phyloP scores from a whole-genome alignment of 2,113 vertebrate species.

The Cochlearius cochlearius region DNA sequence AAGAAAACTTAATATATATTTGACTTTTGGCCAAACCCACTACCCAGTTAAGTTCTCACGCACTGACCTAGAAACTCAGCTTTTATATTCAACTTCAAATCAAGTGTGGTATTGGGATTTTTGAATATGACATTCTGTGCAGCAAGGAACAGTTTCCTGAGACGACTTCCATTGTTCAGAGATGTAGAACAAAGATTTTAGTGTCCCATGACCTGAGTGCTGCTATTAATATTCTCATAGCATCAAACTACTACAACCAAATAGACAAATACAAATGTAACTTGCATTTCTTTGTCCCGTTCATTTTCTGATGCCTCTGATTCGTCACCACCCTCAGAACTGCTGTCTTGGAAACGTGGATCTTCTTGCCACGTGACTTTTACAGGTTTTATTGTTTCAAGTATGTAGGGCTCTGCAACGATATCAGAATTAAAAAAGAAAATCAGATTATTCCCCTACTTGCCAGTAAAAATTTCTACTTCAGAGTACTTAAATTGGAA shows the following conservation, averaged over 20 bases:
- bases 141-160: background rate
- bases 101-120: background rate
- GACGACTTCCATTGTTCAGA: background rate
- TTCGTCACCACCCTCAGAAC: slow-evolving; percentile 83
- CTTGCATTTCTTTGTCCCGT: slow-evolving; percentile 67
- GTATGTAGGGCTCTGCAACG: slow-evolving; percentile 75
- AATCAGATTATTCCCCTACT: background rate
- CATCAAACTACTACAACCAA: background rate
- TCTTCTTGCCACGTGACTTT: slow-evolving; percentile 83
- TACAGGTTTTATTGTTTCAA: slow-evolving; percentile 71
- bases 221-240: background rate
- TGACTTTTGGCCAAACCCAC: background rate
- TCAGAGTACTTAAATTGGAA: background rate
- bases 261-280: background rate
- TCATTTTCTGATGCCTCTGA: slow-evolving; percentile 20
- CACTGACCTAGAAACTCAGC: background rate
- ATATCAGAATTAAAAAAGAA: background rate
- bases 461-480: background rate
- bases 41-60: background rate
- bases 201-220: background rate
- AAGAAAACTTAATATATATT: background rate
- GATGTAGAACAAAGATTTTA: background rate
- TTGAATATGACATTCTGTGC: background rate
- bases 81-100: background rate
- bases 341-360: slow-evolving; percentile 87